phyloP scores from a whole-genome alignment of 2,113 vertebrate genomes.

The Poeciliopsis retropinna region DNA sequence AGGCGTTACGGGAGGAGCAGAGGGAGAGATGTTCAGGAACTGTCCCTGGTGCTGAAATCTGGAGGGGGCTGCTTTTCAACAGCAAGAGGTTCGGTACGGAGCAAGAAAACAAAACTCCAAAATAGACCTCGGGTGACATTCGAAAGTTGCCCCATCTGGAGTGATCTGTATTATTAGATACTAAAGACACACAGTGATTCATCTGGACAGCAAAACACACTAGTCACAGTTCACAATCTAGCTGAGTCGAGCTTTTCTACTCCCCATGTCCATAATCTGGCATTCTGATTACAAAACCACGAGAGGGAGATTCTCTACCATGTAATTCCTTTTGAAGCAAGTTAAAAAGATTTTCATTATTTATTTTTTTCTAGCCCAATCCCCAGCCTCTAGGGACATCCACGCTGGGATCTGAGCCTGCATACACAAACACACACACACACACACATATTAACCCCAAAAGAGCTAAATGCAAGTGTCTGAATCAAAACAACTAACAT shows the following conservation, averaged over 20 bases:
- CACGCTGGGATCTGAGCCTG: constrained; percentile 28
- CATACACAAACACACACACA: not conserved
- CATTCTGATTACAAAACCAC: constrained; percentile 47
- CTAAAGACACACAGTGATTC: not conserved
- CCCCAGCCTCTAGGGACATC: constrained; percentile 38
- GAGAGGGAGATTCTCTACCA: constrained; percentile 9
- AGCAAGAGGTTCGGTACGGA: constrained; percentile 35
- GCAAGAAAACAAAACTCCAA: not conserved
- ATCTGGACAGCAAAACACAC: constrained; percentile 10
- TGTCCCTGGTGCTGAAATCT: constrained; percentile 76
- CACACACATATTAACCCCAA: not conserved
- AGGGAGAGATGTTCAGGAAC: constrained; percentile 40
- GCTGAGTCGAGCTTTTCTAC: constrained; percentile 18
- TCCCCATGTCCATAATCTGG: constrained; percentile 36
- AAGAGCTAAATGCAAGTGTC: constrained; percentile 13
- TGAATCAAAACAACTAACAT: constrained; percentile 39
- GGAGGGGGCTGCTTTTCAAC: constrained; percentile 24
- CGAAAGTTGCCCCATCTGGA: constrained; percentile 34
- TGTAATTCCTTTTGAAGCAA: constrained; percentile 44
- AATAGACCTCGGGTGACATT: constrained; percentile 7
- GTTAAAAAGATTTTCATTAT: constrained; percentile 57
- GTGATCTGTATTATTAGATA: constrained; percentile 10
- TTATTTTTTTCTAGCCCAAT: constrained; percentile 47
- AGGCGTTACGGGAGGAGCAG: not conserved
- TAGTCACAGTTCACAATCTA: constrained; percentile 14